Conservation (phyloP, 2,888 invertebrate species). For the Yponomeuta malinellus region DNA sequence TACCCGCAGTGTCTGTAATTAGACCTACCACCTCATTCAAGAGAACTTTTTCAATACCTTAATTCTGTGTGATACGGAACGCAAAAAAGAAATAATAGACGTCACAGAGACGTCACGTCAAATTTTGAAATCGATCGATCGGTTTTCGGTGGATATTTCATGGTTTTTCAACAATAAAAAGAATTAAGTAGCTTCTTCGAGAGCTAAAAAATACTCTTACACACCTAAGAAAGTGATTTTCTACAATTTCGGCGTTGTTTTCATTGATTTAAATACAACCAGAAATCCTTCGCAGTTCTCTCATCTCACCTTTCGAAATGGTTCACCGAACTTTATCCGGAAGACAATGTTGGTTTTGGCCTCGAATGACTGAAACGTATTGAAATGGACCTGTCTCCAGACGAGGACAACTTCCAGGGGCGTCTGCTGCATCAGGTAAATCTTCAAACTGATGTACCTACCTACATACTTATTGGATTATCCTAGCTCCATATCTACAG, state of each 20-base stretch:
- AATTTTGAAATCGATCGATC: not conserved
- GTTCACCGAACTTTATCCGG: conserved; percentile 48
- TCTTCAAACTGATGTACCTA: not conserved
- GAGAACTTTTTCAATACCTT: not conserved
- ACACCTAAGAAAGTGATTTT: too few relatives aligned
- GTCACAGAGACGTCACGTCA: not conserved
- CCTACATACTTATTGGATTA: not conserved
- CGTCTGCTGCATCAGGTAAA: conserved; percentile 83
- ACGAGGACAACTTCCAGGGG: conserved; percentile 87
- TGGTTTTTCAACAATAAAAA: too few relatives aligned
- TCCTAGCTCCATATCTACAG: too few relatives aligned
- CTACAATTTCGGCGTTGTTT: not conserved
- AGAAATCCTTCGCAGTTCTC: conserved; percentile 18
- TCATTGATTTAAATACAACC: not conserved
- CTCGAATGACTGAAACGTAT: conserved; percentile 29
- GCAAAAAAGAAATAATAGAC: not conserved
- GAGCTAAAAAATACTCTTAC: not conserved
- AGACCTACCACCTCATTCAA: too few relatives aligned
- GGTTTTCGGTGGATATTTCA: not conserved
- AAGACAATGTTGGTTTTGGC: conserved; percentile 40
- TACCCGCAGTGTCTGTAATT: too few relatives aligned
- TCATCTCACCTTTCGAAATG: conserved; percentile 40
- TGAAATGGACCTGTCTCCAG: conserved; percentile 82
- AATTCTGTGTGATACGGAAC: not conserved
- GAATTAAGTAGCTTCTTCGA: not conserved